A percentile compares a stretch with the other conserved stretches of the same genome.
These are phyloP conservation scores for Hemichromis elongatus DNA, from an alignment of 2,113 vertebrate species.

Conservation along the genomic window DNA sequence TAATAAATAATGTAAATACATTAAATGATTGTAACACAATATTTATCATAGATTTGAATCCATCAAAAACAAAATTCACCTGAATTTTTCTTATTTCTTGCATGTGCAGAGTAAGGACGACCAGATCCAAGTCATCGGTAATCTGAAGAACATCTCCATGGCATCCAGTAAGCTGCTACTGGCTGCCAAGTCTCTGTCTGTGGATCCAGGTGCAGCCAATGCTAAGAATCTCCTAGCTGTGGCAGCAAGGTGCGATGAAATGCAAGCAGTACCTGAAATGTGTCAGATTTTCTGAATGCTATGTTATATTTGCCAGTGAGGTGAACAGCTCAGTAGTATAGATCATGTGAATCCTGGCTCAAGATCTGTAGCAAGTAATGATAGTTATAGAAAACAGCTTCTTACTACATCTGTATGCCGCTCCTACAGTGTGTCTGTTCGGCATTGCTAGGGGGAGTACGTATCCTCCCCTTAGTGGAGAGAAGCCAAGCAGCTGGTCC, in stretches of 20 bases:
- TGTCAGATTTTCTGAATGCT: background rate
- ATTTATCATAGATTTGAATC: background rate
- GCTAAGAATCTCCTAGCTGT: slow-evolving; percentile 96
- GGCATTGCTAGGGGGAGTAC: slow-evolving; percentile 29
- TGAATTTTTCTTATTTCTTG: background rate
- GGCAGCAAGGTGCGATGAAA: slow-evolving; percentile 84
- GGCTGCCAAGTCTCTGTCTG: slow-evolving; percentile 97
- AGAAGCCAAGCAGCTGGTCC: slow-evolving; percentile 55
- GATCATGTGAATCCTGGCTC: background rate
- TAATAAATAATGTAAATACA: background rate
- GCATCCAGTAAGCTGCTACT: slow-evolving; percentile 95
- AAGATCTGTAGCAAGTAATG: background rate
- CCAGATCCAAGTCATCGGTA: slow-evolving; percentile 97
- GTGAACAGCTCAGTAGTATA: background rate
- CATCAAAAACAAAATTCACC: background rate
- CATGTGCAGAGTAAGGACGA: slow-evolving; percentile 89
- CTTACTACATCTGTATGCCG: slow-evolving; percentile 14
- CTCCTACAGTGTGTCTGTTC: slow-evolving; percentile 8
- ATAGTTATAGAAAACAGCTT: background rate
- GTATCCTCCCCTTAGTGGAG: slow-evolving; percentile 43
- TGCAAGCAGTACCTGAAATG: background rate
- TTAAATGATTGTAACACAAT: background rate
- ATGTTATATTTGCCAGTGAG: background rate
- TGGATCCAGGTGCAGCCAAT: slow-evolving; percentile 95
- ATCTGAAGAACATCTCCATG: slow-evolving; percentile 99